Conservation (phyloP, 2,113 vertebrate genomes). For the Melanerpes aurifrons region DNA sequence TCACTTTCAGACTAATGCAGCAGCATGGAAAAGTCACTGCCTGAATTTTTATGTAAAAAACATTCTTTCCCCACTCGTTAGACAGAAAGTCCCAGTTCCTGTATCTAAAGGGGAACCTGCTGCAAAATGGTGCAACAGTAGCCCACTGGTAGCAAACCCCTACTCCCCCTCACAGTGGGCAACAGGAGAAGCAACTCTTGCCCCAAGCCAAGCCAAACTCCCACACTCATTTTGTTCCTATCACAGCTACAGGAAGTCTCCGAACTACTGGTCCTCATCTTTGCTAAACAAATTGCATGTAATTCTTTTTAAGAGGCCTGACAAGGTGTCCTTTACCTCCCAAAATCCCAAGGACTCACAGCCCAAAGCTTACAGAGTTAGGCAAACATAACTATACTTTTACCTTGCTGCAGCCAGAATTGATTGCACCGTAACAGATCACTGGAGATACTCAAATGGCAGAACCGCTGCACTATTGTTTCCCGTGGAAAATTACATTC, state of each 20-base stretch:
- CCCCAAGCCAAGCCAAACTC: neutral
- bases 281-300: neutral
- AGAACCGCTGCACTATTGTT: neutral
- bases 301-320: neutral
- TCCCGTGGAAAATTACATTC: neutral
- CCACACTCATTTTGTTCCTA: neutral
- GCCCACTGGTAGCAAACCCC: accelerated
- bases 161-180: neutral
- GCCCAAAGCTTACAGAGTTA: neutral
- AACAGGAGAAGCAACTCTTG: neutral
- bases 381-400: constrained; percentile 13
- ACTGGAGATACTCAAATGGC: neutral
- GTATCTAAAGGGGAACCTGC: accelerated
- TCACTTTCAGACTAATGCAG: neutral
- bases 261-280: neutral
- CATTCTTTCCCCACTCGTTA: accelerated
- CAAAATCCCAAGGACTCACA: neutral
- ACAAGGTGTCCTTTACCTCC: neutral
- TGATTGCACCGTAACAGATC: neutral
- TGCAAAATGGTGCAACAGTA: neutral
- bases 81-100: neutral
- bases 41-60: neutral
- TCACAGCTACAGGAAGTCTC: neutral
- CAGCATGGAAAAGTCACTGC: neutral
- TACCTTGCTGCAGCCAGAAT: neutral